These are phyloP conservation scores for Entosphenus tridentatus DNA, from an alignment of 2,113 vertebrate species.

Conservation along the genomic window DNA sequence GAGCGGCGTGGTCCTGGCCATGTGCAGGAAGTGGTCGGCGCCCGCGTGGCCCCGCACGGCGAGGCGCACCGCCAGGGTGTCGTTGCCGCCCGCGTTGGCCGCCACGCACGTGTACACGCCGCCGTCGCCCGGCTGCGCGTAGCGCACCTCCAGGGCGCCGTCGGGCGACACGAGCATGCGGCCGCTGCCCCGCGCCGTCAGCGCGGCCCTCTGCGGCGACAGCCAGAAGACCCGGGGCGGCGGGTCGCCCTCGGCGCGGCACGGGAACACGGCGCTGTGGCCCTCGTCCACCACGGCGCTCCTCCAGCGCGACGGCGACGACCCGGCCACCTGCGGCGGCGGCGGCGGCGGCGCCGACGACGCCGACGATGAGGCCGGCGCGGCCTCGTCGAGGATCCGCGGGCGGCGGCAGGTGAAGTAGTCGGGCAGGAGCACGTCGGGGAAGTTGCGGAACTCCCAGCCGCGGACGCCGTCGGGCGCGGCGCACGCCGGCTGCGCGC, in stretches of 20 bases:
- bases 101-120: slow-evolving; percentile 2
- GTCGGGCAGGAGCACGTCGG: slow-evolving; percentile 29
- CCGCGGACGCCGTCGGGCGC: slow-evolving; percentile 23
- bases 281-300: background rate
- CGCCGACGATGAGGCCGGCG: background rate
- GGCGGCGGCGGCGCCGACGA: no score
- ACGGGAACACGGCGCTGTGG: background rate
- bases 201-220: background rate
- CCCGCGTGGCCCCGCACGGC: background rate
- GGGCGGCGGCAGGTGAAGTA: slow-evolving; percentile 43
- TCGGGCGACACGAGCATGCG: slow-evolving; percentile 1
- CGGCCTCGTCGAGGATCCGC: slow-evolving; percentile 21
- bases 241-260: slow-evolving; percentile 2
- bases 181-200: background rate
- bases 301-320: no score
- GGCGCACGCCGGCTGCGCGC: slow-evolving; percentile 34
- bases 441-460: slow-evolving; percentile 37
- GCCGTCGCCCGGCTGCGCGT: slow-evolving; percentile 4
- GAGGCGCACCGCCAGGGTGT: slow-evolving; percentile 1
- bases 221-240: background rate
- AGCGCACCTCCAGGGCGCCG: background rate
- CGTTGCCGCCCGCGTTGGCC: background rate
- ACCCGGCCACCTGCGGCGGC: no score
- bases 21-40: slow-evolving; percentile 2
- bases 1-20: background rate